Conservation (phyloP, 2,888 invertebrate species). For the Aleiodes leptofemur region DNA sequence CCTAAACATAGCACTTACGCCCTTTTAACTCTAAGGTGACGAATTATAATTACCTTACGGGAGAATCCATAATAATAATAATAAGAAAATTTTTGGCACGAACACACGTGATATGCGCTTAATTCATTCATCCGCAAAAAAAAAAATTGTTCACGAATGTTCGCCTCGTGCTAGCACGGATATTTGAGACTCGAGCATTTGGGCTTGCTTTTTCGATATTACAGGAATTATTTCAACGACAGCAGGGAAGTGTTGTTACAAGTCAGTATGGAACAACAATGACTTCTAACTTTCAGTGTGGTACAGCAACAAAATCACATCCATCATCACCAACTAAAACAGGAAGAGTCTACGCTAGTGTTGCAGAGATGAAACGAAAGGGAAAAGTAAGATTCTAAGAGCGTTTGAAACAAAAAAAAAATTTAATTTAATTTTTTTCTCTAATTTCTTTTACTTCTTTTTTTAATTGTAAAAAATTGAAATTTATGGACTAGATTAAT, state of each 20-base stretch:
- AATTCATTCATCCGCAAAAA: constrained; percentile 25
- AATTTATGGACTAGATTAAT: constrained; percentile 19
- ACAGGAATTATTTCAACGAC: constrained; percentile 90
- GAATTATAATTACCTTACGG: constrained; percentile 47
- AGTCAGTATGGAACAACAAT: constrained; percentile 79
- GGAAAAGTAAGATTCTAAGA: constrained; percentile 78
- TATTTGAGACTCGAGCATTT: constrained; percentile 58
- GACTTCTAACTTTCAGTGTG: constrained; percentile 85
- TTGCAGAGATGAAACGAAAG: constrained; percentile 96
- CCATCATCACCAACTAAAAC: constrained; percentile 83
- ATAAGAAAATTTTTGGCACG: constrained; percentile 27
- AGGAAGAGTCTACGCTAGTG: constrained; percentile 90
- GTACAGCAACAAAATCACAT: constrained; percentile 78
- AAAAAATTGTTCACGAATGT: constrained; percentile 47
- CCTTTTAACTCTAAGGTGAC: no score
- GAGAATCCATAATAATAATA: constrained; percentile 29
- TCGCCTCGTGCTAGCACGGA: constrained; percentile 51
- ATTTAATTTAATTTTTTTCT: constrained; percentile 7
- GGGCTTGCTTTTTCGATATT: constrained; percentile 63
- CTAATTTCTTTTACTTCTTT: constrained; percentile 8
- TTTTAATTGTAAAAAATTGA: constrained; percentile 39
- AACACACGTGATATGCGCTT: constrained; percentile 49
- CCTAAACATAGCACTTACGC: no score
- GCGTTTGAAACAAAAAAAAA: constrained; percentile 27
- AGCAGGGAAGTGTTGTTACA: constrained; percentile 81